Evolutionary conservation across 2,797 vertebrate genomes (phyloP).

Genomic region (Cryptoblepharus egeriae): DNA sequence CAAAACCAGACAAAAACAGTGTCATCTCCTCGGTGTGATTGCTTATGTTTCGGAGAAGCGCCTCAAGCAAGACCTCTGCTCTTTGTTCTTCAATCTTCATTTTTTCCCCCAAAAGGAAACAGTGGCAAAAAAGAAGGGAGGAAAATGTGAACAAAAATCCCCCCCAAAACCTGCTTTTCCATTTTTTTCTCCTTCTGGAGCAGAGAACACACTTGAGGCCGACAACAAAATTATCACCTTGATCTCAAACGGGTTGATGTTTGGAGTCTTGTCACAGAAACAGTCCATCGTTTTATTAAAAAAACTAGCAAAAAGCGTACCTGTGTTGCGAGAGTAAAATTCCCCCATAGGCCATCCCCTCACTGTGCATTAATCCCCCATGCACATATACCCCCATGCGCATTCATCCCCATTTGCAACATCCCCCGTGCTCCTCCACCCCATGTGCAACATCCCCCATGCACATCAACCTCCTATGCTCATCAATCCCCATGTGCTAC

Average conservation of each 20-base stretch:
- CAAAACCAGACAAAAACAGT: neutral
- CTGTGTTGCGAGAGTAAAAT: too few relatives aligned
- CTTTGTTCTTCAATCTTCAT: conserved; percentile 13
- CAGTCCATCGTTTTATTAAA: neutral
- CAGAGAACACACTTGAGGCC: conserved; percentile 20
- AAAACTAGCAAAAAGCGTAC: too few relatives aligned
- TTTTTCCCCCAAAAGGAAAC: neutral
- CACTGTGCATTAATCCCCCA: too few relatives aligned
- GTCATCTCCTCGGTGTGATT: neutral
- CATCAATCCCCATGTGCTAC: too few relatives aligned
- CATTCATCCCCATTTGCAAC: too few relatives aligned
- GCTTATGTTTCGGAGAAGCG: neutral
- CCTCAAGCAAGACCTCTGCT: neutral
- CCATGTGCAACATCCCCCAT: too few relatives aligned
- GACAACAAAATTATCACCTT: neutral
- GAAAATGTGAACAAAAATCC: conserved; percentile 4
- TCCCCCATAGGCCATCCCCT: too few relatives aligned
- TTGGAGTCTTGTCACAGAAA: neutral
- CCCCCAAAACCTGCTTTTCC: conserved; percentile 5
- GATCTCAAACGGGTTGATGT: conserved; percentile 18
- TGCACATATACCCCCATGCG: too few relatives aligned
- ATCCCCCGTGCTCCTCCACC: too few relatives aligned
- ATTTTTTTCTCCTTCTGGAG: neutral
- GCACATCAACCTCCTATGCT: too few relatives aligned
- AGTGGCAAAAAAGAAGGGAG: neutral